Base-by-base conservation (phyloP, 2,888 invertebrate genomes). In the Limnephilus marmoratus region DNA sequence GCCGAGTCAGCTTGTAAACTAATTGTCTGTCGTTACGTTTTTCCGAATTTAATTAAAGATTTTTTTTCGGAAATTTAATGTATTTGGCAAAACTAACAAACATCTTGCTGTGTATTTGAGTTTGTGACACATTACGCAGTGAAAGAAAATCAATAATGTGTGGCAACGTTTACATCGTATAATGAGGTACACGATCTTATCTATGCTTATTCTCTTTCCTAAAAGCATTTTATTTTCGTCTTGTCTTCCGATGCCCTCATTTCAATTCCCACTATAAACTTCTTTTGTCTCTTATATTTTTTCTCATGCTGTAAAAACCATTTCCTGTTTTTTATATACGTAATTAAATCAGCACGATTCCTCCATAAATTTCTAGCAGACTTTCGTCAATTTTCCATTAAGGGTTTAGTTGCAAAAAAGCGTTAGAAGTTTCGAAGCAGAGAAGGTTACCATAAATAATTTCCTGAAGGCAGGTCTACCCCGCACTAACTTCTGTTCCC, bases 381-480 rank as follows among this genome's bases (percentile, higher is more conserved):
- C 86, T 86, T 86, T 86, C 86, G 86, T 86, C 86, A 86, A 86
- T 86, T 86, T 86, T 86, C 86, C 86, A 86, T 86, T 86, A 86
- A 45, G 9, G 86, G 49, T 86, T 86, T 86, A 68, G 86, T 86
- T 86, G 45, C 86, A 86, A 86, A 68, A 86, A 86, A 86, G 86
- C 49, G 49, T 41, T 86, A 15, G 45, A 86, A 86, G 49, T 86
- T 83, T 86, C 86, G 29, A 45, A 49, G 37, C 45, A 29, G 11
- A n/a, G 34, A 83, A 86, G 45, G 86, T 86, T 86, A 45, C 86
- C 86, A 86, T 86, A 86, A 86, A 86, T 86, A 86, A 86, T 86
- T 86, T 86, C 86, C 29, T 49, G 86, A 86, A 86, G 86, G 86
- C n/a, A 37, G 45, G 45, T 49, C 45, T 86, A 86, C 45, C 86